Percentiles rank a stretch among this genome's conserved stretches.
Conservation (phyloP, 2,113 vertebrate genomes). For the Podiceps cristatus region DNA sequence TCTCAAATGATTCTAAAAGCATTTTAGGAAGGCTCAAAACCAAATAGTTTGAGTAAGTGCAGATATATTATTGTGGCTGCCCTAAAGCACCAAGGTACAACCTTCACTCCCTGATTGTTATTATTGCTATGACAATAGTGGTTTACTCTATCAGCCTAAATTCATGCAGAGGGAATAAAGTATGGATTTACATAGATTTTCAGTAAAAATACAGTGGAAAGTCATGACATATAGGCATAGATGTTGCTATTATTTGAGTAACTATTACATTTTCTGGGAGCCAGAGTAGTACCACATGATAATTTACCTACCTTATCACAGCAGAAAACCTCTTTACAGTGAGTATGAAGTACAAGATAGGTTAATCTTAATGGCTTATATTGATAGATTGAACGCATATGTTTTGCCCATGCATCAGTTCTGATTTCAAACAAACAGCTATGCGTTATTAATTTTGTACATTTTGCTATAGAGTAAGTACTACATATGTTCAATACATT, state of each 20-base stretch:
- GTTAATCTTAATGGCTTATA: conserved; percentile 30
- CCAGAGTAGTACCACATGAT: not conserved
- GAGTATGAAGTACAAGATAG: not conserved
- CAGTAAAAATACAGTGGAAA: not conserved
- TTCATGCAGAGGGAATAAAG: not conserved
- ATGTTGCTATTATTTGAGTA: not conserved
- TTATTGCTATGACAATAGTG: not conserved
- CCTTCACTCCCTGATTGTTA: not conserved
- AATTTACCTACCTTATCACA: conserved; percentile 7
- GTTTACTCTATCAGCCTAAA: not conserved
- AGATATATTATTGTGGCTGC: not conserved
- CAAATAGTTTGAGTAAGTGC: not conserved
- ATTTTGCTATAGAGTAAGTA: not conserved
- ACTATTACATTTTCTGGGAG: not conserved
- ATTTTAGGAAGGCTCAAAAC: not conserved
- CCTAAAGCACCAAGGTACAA: not conserved
- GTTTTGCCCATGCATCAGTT: conserved; percentile 1
- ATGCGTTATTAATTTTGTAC: not conserved
- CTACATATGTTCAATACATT: conserved; percentile 5
- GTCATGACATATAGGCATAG: not conserved
- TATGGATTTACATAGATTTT: not conserved
- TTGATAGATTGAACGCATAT: conserved; percentile 12
- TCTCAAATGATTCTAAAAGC: not conserved
- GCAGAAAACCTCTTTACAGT: conserved; percentile 16
- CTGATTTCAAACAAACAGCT: conserved; percentile 20